Conservation (phyloP, 2,888 invertebrate species). For the Smittia aterrima region DNA sequence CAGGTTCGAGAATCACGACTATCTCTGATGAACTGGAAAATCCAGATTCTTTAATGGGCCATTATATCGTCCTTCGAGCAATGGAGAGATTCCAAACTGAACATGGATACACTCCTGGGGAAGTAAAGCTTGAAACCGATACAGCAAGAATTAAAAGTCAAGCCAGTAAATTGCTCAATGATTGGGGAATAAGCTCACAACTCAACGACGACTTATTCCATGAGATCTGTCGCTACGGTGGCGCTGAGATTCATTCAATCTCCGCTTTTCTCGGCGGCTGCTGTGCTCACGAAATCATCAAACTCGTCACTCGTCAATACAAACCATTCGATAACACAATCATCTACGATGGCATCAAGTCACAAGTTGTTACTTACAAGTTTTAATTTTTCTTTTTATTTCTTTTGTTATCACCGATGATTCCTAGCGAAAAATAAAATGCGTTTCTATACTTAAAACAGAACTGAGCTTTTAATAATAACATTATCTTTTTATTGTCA, state of each 20-base stretch:
- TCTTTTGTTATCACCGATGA: neutral
- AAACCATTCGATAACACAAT: conserved; percentile 94
- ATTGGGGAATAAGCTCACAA: conserved; percentile 77
- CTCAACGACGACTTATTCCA: conserved; percentile 91
- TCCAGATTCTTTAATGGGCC: conserved; percentile 82
- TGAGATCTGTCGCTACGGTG: conserved; percentile 94
- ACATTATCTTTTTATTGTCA: neutral
- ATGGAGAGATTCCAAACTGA: conserved; percentile 85
- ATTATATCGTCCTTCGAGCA: conserved; percentile 87
- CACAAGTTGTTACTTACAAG: conserved; percentile 77
- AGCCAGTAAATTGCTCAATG: conserved; percentile 71
- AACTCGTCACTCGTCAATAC: conserved; percentile 93
- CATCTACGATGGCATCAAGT: conserved; percentile 91
- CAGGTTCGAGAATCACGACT: conserved; percentile 60
- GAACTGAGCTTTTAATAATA: neutral
- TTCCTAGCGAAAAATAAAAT: too few species aligned
- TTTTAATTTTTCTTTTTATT: conserved; percentile 57
- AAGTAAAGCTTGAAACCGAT: conserved; percentile 85
- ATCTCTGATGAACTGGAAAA: conserved; percentile 71
- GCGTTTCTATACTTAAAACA: too few species aligned
- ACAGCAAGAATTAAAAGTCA: conserved; percentile 79
- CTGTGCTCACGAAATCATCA: conserved; percentile 94
- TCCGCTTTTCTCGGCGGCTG: conserved; percentile 91
- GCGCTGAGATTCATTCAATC: conserved; percentile 89
- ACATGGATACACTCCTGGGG: conserved; percentile 87